These are phyloP conservation scores for Petrosia ficiformis DNA, from an alignment of 37 sponge, comb jelly and placozoan genomes.

Conservation along the genomic window DNA sequence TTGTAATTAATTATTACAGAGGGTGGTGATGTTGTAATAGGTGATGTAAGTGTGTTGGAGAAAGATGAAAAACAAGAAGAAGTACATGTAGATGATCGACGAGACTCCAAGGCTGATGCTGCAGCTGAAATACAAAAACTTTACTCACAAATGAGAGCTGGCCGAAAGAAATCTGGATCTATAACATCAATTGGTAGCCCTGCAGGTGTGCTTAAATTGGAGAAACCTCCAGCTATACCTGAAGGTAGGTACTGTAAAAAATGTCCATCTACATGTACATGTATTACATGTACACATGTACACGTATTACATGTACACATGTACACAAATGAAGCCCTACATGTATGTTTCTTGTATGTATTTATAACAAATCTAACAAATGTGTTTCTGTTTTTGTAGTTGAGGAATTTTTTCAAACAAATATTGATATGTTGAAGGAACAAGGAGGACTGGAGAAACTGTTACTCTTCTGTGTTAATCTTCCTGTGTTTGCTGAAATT, in stretches of 20 bases:
- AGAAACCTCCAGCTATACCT: background rate
- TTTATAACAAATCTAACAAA: background rate
- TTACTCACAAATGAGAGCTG: background rate
- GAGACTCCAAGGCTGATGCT: background rate
- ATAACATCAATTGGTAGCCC: no score
- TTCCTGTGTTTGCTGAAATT: slow-evolving; percentile 3
- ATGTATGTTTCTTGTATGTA: background rate
- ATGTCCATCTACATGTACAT: no score
- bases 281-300: no score
- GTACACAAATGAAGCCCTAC: background rate
- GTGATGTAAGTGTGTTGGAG: background rate
- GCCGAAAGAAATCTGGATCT: no score
- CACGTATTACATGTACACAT: no score
- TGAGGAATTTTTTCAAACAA: background rate
- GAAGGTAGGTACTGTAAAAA: no score
- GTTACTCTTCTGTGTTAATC: slow-evolving; percentile 1
- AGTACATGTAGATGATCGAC: background rate
- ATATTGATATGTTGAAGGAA: background rate
- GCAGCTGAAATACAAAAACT: background rate
- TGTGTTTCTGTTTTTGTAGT: background rate
- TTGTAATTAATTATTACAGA: background rate
- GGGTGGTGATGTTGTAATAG: background rate
- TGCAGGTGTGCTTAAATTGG: background rate
- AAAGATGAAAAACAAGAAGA: no score
- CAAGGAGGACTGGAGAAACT: background rate